Conservation (phyloP, 1,140 invertebrate genomes). For the Aleiodes sp. region DNA sequence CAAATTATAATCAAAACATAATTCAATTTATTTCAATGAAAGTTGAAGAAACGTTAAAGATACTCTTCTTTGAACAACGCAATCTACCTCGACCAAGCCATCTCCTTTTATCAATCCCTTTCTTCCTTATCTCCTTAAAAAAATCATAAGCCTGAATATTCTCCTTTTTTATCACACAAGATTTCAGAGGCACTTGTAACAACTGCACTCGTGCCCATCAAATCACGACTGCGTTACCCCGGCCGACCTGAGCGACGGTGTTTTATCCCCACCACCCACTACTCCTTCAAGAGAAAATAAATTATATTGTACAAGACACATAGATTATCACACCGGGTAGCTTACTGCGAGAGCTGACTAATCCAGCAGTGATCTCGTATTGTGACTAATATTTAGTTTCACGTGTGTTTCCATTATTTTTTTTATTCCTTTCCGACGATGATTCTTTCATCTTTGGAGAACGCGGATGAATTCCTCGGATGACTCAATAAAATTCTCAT, state of each 20-base stretch:
- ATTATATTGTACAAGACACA: not conserved
- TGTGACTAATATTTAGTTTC: conserved; percentile 28
- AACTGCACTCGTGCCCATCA: not conserved
- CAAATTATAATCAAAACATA: no score
- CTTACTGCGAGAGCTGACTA: conserved; percentile 26
- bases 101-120: not conserved
- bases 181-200: not conserved
- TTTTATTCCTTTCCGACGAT: not conserved
- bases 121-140: not conserved
- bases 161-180: no score
- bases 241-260: no score
- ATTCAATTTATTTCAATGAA: no score
- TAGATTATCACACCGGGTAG: not conserved
- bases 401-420: not conserved
- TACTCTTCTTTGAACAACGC: no score
- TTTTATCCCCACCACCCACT: no score
- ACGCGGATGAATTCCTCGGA: conserved; percentile 14
- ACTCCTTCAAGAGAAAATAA: no score
- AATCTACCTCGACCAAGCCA: conserved; percentile 19
- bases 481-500: not conserved
- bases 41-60: no score
- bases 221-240: not conserved
- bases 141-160: not conserved
- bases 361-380: conserved; percentile 27
- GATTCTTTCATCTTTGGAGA: conserved; percentile 9